Base-by-base conservation (phyloP, 1,140 invertebrate genomes). In the Zaprionus africanus region DNA sequence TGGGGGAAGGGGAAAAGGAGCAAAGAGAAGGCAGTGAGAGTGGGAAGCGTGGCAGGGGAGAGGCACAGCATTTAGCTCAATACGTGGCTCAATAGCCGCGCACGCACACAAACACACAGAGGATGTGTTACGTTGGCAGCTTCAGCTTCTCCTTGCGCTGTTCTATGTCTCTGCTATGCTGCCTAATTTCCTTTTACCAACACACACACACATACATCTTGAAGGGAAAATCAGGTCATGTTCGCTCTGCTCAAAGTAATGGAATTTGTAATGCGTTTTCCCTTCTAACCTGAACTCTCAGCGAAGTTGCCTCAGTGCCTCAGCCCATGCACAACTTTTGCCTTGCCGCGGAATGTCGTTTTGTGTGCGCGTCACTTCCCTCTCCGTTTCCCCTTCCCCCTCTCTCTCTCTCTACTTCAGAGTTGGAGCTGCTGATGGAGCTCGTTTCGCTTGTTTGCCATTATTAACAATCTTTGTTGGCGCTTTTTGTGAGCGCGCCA, bases 401-500 rank as follows among this genome's bases (percentile, higher is more conserved):
- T n/a, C 17, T 46, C 12, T 11, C 13, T 13, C 36, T 34, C 17
- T 9, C 36, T 15, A 31, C 24, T 34, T n/a, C n/a, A 34, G 56
- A 28, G 41, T 22, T 59, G 56, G 7, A 53, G 31, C 28, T 71
- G 71, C 13, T 49, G 28, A 22, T 43, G 53, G 9, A 31, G 78
- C 84, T 81, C 79, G 84, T 81, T 79, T 36, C 79, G 85, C 86
- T 88, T 90, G 85, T 85, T 87, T 90, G 81, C 82, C 85, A 90
- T 90, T 90, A 90, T 90, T 90, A 90, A 90, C 85, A 90, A 90
- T 90, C 85, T 90, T 90, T 90, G 81, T 90, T 85, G 76, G 78
- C 84, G 78, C 84, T 84, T 80, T 41, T 75, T 69, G 65, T 38
- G 60, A 38, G 59, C 56, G 56, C 67, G 69, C 74, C 81, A 84